Evolutionary conservation across 1,140 invertebrate genomes (phyloP).

Genomic region (Rhagoletis pomonella): DNA sequence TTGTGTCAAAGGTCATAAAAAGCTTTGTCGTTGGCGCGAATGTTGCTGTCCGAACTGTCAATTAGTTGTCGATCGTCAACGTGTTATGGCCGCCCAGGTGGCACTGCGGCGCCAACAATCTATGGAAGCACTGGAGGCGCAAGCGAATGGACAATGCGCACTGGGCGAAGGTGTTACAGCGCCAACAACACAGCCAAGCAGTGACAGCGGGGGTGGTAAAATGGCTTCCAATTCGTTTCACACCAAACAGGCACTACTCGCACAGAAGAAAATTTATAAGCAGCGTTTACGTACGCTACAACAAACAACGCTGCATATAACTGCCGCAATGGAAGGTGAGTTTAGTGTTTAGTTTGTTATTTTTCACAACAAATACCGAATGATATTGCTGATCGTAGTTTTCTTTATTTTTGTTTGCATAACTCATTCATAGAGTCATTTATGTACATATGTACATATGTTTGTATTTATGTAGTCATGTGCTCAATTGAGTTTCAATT

Average conservation of each 20-base stretch:
- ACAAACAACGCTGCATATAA: conserved; percentile 75
- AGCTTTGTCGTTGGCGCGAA: conserved; percentile 85
- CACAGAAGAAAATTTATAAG: conserved; percentile 78
- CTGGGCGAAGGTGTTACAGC: neutral
- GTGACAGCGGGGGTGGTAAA: conserved; percentile 1
- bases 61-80: conserved; percentile 89
- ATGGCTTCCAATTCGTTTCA: conserved; percentile 54
- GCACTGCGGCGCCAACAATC: conserved; percentile 80
- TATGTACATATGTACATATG: neutral
- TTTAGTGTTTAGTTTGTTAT: conserved; percentile 36
- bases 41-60: conserved; percentile 90
- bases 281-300: conserved; percentile 78
- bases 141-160: neutral
- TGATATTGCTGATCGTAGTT: neutral
- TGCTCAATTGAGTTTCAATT: conserved; percentile 41
- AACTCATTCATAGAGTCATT: neutral
- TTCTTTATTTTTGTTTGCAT: neutral
- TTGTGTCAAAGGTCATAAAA: conserved; percentile 90
- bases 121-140: conserved; percentile 72
- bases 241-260: conserved; percentile 75
- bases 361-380: neutral
- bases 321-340: conserved; percentile 72
- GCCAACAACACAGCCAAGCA: neutral
- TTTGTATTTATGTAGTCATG: neutral
- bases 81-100: conserved; percentile 93